These are phyloP conservation scores for Oncorhynchus keta DNA, from an alignment of 2,113 vertebrate species.

Conservation along the genomic window DNA sequence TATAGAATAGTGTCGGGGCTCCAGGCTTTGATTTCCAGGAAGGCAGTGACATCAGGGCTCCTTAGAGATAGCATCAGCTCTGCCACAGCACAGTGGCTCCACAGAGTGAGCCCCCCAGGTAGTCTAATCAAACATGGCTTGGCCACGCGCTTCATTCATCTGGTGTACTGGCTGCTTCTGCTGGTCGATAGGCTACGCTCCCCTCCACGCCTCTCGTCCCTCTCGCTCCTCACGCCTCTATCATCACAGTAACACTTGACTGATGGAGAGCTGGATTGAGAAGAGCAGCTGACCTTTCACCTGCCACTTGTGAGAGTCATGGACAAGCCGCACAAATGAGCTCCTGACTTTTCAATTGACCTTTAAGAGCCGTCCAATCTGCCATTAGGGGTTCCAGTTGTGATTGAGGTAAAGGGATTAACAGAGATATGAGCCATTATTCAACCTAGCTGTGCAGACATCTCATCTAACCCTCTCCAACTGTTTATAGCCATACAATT, in stretches of 20 bases:
- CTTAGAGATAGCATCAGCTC: slow-evolving; percentile 38
- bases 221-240: slow-evolving; percentile 32
- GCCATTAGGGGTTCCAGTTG: not conserved
- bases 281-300: slow-evolving; percentile 54
- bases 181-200: slow-evolving; percentile 18
- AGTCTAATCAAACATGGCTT: slow-evolving; percentile 58
- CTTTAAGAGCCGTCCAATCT: slow-evolving; percentile 5
- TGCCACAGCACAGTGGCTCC: slow-evolving; percentile 31
- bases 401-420: slow-evolving; percentile 5
- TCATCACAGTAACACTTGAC: slow-evolving; percentile 47
- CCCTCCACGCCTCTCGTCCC: too few species aligned
- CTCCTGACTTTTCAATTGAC: slow-evolving; percentile 1
- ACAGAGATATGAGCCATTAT: not conserved
- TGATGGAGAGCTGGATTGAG: slow-evolving; percentile 50
- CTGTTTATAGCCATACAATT: not conserved
- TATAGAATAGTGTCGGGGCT: not conserved
- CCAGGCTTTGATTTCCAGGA: slow-evolving; percentile 11
- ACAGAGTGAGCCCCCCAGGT: slow-evolving; percentile 41
- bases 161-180: slow-evolving; percentile 31
- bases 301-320: slow-evolving; percentile 30
- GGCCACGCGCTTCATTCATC: slow-evolving; percentile 51
- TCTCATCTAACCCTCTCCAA: not conserved
- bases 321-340: slow-evolving; percentile 12
- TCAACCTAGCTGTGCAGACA: not conserved
- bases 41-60: slow-evolving; percentile 26